Conservation (phyloP, 2,797 vertebrate genomes). For the Chelon labrosus region DNA sequence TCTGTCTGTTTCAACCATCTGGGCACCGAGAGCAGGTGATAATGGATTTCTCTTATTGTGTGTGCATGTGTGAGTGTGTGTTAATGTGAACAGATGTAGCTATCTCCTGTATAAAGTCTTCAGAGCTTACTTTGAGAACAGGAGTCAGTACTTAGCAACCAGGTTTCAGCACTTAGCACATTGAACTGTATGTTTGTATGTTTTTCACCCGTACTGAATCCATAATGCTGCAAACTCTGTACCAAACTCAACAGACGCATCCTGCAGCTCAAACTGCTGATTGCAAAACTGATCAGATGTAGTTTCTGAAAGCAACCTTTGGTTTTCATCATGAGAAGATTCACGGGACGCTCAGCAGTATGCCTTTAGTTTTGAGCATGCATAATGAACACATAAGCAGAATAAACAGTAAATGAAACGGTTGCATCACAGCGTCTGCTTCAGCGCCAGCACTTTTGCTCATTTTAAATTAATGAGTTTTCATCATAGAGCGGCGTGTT, state of each 20-base stretch:
- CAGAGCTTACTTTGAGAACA: constrained; percentile 16
- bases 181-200: not conserved
- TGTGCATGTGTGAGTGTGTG: constrained; percentile 23
- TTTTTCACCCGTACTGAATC: not conserved
- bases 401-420: constrained; percentile 43
- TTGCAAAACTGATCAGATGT: constrained; percentile 4
- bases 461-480: constrained; percentile 39
- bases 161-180: constrained; percentile 24
- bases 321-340: constrained; percentile 42
- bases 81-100: constrained; percentile 49
- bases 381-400: constrained; percentile 30
- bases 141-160: constrained; percentile 17
- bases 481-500: constrained; percentile 5
- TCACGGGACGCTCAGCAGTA: constrained; percentile 7
- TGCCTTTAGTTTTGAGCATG: not conserved
- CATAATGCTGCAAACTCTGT: not conserved
- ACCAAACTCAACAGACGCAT: not conserved
- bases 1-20: constrained; percentile 54
- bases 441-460: constrained; percentile 28
- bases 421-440: constrained; percentile 59
- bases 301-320: constrained; percentile 30
- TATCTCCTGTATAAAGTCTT: constrained; percentile 24
- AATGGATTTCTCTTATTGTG: constrained; percentile 45
- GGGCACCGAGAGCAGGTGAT: constrained; percentile 61
- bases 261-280: constrained; percentile 36